Evolutionary conservation across 2,797 vertebrate species (phyloP).

Genomic region (Sebastes hubbsi): DNA sequence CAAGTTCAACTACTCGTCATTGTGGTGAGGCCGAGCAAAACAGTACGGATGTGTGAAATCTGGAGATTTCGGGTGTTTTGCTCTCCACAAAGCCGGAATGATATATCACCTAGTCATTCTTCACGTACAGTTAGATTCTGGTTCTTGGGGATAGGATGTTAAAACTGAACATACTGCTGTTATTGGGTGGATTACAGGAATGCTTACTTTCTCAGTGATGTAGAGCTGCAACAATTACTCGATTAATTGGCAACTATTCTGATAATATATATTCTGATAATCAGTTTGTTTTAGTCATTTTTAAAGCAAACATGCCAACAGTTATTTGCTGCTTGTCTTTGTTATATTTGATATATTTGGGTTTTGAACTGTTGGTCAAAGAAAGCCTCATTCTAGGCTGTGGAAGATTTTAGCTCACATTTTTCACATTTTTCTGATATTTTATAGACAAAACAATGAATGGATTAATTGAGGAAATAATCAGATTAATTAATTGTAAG

Average conservation of each 20-base stretch:
- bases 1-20: conserved; percentile 85
- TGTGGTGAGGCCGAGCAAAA: conserved; percentile 81
- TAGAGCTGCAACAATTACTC: neutral
- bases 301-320: neutral
- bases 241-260: neutral
- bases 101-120: neutral
- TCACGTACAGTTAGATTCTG: neutral
- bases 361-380: neutral
- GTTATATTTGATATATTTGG: neutral
- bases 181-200: neutral
- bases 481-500: neutral
- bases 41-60: accelerated
- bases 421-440: neutral
- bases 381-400: neutral
- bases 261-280: neutral
- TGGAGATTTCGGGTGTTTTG: neutral
- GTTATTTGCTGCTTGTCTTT: neutral
- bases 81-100: neutral
- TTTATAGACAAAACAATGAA: neutral
- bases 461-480: neutral
- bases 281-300: neutral
- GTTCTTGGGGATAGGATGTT: neutral
- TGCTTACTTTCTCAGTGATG: neutral
- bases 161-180: neutral
- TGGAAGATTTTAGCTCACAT: neutral